Conservation (phyloP, 2,113 vertebrate genomes). For the Xenotilapia caudafasciata region DNA sequence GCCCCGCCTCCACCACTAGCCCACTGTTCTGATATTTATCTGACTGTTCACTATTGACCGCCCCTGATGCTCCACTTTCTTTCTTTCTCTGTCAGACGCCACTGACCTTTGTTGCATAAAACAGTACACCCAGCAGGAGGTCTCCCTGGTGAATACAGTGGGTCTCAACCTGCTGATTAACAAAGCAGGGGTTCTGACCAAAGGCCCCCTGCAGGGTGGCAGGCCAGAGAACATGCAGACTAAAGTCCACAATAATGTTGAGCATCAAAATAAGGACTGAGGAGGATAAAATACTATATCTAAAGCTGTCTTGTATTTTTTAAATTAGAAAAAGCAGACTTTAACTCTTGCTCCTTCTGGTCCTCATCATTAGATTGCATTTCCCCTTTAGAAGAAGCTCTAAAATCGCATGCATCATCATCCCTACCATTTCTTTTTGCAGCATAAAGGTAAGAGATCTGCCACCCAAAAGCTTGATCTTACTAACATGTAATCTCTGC, state of each 20-base stretch:
- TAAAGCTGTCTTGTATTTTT: not conserved
- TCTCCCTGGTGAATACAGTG: slow-evolving; percentile 46
- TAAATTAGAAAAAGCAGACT: not conserved
- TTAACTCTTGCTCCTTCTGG: not conserved
- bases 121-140: slow-evolving; percentile 58
- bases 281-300: not conserved
- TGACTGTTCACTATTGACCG: not conserved
- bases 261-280: slow-evolving; percentile 52
- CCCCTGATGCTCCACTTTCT: not conserved
- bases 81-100: slow-evolving; percentile 32
- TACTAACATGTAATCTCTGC: not conserved
- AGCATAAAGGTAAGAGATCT: slow-evolving; percentile 56
- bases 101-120: slow-evolving; percentile 64
- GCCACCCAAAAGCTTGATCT: not conserved
- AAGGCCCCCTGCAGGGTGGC: slow-evolving; percentile 33
- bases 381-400: not conserved
- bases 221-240: slow-evolving; percentile 60
- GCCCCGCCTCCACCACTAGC: not conserved
- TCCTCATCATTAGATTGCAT: not conserved
- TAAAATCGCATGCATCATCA: not conserved
- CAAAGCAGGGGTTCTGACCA: slow-evolving; percentile 58
- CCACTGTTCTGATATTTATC: not conserved
- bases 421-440: slow-evolving; percentile 35
- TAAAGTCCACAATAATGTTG: slow-evolving; percentile 55
- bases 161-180: slow-evolving; percentile 75